Evolutionary conservation across 2,888 invertebrate species (phyloP).

Genomic region (Trachelus tabidus): DNA sequence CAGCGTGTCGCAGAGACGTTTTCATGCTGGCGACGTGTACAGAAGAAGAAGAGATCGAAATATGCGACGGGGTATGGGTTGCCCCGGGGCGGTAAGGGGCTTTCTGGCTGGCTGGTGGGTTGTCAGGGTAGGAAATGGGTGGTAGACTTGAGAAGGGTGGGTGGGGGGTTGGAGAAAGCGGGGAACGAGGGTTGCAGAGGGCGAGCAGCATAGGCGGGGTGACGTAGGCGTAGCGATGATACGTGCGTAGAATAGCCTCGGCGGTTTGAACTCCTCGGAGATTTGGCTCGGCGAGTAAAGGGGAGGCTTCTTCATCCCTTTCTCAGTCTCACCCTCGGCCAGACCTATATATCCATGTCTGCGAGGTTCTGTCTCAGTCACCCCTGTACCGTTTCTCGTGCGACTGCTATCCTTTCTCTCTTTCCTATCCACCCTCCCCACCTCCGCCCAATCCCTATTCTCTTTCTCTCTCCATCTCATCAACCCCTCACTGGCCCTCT

Average conservation of each 20-base stretch:
- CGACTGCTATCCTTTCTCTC: slow-evolving; percentile 4
- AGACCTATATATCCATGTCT: neutral
- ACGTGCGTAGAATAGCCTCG: slow-evolving; percentile 56
- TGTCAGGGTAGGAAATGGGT: neutral
- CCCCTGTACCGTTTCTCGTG: slow-evolving; percentile 11
- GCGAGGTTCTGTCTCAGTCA: neutral
- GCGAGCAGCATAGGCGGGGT: slow-evolving; percentile 29
- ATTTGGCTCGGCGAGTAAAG: slow-evolving; percentile 38
- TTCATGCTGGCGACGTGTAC: slow-evolving; percentile 35
- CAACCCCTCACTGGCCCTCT: slow-evolving; percentile 9
- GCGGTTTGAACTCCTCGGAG: slow-evolving; percentile 52
- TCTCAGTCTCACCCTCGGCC: neutral
- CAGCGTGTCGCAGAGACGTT: slow-evolving; percentile 29
- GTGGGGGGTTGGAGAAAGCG: neutral
- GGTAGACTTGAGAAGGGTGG: neutral
- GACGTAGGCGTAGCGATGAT: slow-evolving; percentile 45
- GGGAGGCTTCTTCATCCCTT: slow-evolving; percentile 7
- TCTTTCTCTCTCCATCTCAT: slow-evolving; percentile 2
- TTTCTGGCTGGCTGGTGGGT: slow-evolving; percentile 1
- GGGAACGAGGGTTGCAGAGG: neutral
- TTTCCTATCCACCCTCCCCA: neutral
- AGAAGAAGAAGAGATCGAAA: slow-evolving; percentile 19
- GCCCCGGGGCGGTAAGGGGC: slow-evolving; percentile 16
- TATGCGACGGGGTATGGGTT: slow-evolving; percentile 18
- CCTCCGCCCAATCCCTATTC: neutral